Conservation (phyloP, 2,113 vertebrate species). For the Hippocampus abdominalis region DNA sequence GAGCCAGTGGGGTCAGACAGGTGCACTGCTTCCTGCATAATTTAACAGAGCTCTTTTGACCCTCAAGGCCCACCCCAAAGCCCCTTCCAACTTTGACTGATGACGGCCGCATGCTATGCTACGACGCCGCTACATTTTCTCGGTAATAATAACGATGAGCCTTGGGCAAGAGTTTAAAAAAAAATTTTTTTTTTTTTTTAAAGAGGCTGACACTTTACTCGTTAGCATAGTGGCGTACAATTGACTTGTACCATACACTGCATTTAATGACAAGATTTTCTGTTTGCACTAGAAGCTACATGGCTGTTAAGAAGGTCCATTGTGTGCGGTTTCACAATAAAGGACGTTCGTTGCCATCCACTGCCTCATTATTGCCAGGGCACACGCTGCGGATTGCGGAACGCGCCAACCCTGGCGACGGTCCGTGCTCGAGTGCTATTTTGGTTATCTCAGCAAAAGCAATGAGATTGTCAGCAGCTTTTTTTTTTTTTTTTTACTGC, state of each 20-base stretch:
- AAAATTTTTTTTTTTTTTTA: no score
- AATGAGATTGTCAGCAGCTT: background rate
- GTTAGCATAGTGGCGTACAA: background rate
- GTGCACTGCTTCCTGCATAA: constrained; percentile 42
- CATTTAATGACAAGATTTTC: background rate
- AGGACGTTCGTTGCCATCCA: background rate
- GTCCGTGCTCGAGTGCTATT: background rate
- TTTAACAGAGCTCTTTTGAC: constrained; percentile 21
- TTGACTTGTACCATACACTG: background rate
- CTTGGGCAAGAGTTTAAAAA: no score
- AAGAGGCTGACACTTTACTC: background rate
- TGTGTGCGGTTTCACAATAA: background rate
- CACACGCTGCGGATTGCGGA: background rate
- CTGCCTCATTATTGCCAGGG: background rate
- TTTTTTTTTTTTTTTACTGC: background rate
- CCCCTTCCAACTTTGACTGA: background rate
- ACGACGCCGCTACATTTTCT: background rate
- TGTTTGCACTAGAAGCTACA: background rate
- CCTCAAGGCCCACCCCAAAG: background rate
- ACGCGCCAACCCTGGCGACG: background rate
- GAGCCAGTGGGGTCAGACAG: constrained; percentile 53
- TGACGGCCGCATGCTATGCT: background rate
- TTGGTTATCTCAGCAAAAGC: background rate
- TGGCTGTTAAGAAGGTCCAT: background rate
- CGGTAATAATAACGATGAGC: background rate